Evolutionary conservation across 2,797 vertebrate species (phyloP).

Genomic region (Acanthornis magna): DNA sequence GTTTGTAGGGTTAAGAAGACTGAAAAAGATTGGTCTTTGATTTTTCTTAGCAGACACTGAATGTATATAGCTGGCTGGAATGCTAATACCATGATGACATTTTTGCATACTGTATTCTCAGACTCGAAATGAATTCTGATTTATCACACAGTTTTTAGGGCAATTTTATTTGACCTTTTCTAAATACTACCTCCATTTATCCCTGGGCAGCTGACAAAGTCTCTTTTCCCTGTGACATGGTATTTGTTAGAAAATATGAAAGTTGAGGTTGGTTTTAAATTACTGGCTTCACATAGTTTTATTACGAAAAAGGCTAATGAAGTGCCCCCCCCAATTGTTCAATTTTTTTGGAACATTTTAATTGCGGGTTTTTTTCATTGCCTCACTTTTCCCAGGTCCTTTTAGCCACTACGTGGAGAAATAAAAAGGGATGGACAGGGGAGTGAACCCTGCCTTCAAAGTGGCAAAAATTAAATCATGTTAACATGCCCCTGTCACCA

Average conservation of each 20-base stretch:
- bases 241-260: constrained; percentile 33
- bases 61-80: background rate
- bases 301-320: background rate
- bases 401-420: background rate
- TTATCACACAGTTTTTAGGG: constrained; percentile 27
- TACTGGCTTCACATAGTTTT: background rate
- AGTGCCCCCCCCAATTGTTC: background rate
- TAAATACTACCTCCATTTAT: constrained; percentile 26
- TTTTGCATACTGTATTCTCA: constrained; percentile 35
- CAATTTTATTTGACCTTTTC: constrained; percentile 61
- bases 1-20: background rate
- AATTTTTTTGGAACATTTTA: background rate
- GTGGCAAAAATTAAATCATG: background rate
- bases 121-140: constrained; percentile 23
- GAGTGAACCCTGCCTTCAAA: background rate
- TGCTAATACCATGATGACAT: constrained; percentile 10
- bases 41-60: background rate
- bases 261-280: constrained; percentile 12
- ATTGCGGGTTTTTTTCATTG: background rate
- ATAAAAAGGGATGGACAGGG: background rate
- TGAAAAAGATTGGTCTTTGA: background rate
- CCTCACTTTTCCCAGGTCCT: background rate
- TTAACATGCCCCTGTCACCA: background rate
- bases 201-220: constrained; percentile 6
- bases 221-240: background rate